These are phyloP conservation scores for Hirtodrosophila confusa DNA, from an alignment of 2,888 invertebrate genomes.

Conservation along the genomic window DNA sequence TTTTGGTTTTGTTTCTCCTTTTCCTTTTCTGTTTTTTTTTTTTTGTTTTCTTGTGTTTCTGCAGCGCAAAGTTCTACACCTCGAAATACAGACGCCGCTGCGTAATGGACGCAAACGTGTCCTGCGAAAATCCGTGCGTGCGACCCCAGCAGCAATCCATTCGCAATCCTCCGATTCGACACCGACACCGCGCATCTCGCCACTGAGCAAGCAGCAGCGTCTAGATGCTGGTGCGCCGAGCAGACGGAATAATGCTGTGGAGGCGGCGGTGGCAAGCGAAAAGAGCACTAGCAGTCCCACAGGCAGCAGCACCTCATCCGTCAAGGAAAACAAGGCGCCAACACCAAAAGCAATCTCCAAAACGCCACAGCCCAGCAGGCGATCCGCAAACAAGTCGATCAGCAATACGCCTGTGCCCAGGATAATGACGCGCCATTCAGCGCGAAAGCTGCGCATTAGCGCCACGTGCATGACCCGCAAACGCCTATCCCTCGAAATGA, in stretches of 20 bases:
- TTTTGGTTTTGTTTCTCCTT: conserved; percentile 2
- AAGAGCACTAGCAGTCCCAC: conserved; percentile 62
- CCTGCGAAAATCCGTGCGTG: conserved; percentile 51
- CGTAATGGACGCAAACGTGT: conserved; percentile 77
- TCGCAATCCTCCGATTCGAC: conserved; percentile 28
- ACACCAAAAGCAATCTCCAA: background rate
- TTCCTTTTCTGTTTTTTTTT: background rate
- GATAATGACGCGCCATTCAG: conserved; percentile 70
- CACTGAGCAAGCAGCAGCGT: conserved; percentile 71
- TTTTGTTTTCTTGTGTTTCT: conserved; percentile 19
- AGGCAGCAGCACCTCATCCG: conserved; percentile 60
- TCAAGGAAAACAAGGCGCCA: conserved; percentile 61
- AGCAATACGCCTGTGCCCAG: conserved; percentile 31
- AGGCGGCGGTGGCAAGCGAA: background rate
- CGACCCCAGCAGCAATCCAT: conserved; percentile 14
- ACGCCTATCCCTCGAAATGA: conserved; percentile 73
- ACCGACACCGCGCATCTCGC: conserved; percentile 44
- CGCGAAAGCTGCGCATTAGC: conserved; percentile 60
- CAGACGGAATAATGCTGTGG: background rate
- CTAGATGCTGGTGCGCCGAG: conserved; percentile 33
- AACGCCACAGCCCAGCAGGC: conserved; percentile 11
- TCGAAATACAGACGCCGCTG: conserved; percentile 65
- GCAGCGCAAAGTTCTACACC: conserved; percentile 53
- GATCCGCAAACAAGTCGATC: background rate
- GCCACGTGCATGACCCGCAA: conserved; percentile 75